These are phyloP conservation scores for Nyctalus aviator DNA, from an alignment of 2,797 vertebrate species.

Conservation along the genomic window DNA sequence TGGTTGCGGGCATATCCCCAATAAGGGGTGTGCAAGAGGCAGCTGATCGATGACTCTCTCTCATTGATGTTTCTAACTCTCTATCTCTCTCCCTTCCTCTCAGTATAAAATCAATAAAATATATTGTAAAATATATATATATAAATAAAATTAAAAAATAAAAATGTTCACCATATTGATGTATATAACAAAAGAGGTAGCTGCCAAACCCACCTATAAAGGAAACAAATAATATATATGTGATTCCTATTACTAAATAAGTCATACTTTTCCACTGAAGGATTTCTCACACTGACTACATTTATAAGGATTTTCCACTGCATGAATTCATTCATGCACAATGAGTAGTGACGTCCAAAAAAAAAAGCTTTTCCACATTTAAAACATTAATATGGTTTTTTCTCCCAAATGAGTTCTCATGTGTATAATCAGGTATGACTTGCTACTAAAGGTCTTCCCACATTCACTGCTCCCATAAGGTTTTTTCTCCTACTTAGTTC, in stretches of 20 bases:
- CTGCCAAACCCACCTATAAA: background rate
- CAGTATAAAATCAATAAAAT: too few species aligned
- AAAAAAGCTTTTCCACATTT: constrained; percentile 63
- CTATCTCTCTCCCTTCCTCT: too few species aligned
- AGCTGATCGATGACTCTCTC: too few species aligned
- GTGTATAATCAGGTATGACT: constrained; percentile 60
- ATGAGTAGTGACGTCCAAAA: constrained; percentile 60
- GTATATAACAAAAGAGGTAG: background rate
- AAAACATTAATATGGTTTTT: constrained; percentile 60
- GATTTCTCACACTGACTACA: constrained; percentile 61
- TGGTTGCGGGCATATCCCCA: too few species aligned
- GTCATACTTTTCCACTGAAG: constrained; percentile 51
- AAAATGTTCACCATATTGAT: background rate
- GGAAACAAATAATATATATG: background rate
- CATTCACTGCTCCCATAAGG: constrained; percentile 52
- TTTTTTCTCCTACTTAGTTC: constrained; percentile 54
- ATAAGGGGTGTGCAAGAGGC: too few species aligned
- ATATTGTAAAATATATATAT: too few species aligned
- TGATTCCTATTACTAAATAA: background rate
- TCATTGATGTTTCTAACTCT: too few species aligned
- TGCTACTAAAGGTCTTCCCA: constrained; percentile 68
- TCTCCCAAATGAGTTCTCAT: constrained; percentile 54
- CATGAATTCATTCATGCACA: constrained; percentile 57
- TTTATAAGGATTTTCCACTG: constrained; percentile 37
- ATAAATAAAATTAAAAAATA: too few species aligned